Evolutionary conservation across 1,140 invertebrate species (phyloP).

Genomic region (Drosophila prosaltans): DNA sequence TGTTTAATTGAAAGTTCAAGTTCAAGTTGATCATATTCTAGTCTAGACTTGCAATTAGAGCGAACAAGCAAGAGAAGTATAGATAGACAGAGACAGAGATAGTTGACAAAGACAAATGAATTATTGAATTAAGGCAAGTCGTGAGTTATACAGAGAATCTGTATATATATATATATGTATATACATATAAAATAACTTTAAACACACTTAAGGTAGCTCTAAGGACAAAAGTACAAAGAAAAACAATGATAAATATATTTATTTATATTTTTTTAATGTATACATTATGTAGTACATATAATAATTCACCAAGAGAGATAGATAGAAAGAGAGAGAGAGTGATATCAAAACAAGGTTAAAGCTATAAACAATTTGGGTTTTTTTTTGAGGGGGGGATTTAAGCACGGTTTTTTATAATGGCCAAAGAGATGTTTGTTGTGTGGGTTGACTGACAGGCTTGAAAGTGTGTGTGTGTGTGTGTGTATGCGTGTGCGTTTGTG

Average conservation of each 20-base stretch:
- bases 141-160: conserved; percentile 47
- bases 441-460: too few species aligned
- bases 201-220: conserved; percentile 71
- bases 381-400: background rate
- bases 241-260: conserved; percentile 47
- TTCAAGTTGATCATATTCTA: conserved; percentile 21
- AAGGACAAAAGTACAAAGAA: conserved; percentile 35
- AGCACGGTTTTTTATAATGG: conserved; percentile 43
- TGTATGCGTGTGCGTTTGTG: conserved; percentile 23
- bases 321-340: conserved; percentile 31
- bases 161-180: conserved; percentile 60
- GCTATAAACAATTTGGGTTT: conserved; percentile 62
- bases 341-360: conserved; percentile 53
- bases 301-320: conserved; percentile 23
- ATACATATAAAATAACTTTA: conserved; percentile 55
- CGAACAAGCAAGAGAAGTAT: background rate
- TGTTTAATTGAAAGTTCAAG: conserved; percentile 41
- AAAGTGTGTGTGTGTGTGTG: conserved; percentile 11
- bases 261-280: conserved; percentile 25
- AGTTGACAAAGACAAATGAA: conserved; percentile 30
- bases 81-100: background rate
- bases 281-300: conserved; percentile 28
- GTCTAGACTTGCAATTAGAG: conserved; percentile 47
- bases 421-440: conserved; percentile 6
- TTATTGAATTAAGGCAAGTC: conserved; percentile 34